These are phyloP conservation scores for Spisula subtruncata DNA, from an alignment of 2,888 invertebrate species.

Conservation along the genomic window DNA sequence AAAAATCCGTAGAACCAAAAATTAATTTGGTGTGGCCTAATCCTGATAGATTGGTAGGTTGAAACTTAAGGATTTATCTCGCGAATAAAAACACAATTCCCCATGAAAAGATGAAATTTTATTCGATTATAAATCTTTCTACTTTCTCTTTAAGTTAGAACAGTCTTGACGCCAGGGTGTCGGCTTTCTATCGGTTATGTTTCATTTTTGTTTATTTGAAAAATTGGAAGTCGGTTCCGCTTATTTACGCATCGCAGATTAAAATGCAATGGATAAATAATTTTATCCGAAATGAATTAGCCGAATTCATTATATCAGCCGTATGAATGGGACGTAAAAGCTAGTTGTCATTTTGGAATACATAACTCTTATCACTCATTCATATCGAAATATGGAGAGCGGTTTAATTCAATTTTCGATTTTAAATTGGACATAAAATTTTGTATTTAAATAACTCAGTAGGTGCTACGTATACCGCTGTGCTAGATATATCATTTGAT, in stretches of 20 bases:
- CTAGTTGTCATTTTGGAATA: constrained; percentile 39
- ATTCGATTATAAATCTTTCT: constrained; percentile 55
- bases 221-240: constrained; percentile 51
- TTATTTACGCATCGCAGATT: constrained; percentile 50
- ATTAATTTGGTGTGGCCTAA: too few species aligned
- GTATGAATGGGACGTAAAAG: constrained; percentile 51
- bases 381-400: constrained; percentile 53
- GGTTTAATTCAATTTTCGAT: constrained; percentile 63
- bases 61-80: constrained; percentile 42
- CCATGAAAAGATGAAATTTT: constrained; percentile 39
- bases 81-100: constrained; percentile 57
- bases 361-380: not conserved
- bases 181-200: constrained; percentile 33
- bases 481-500: constrained; percentile 18
- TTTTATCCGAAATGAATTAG: constrained; percentile 44
- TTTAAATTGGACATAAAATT: constrained; percentile 63
- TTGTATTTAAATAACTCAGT: constrained; percentile 55
- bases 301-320: constrained; percentile 50
- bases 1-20: too few species aligned
- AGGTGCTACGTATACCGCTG: constrained; percentile 32
- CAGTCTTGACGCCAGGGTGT: constrained; percentile 56
- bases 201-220: constrained; percentile 58
- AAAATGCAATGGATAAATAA: constrained; percentile 54
- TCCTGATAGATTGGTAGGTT: constrained; percentile 54
- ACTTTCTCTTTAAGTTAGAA: constrained; percentile 36